phyloP scores from a whole-genome alignment of 1,140 invertebrate genomes.

The Drosophila parvula region DNA sequence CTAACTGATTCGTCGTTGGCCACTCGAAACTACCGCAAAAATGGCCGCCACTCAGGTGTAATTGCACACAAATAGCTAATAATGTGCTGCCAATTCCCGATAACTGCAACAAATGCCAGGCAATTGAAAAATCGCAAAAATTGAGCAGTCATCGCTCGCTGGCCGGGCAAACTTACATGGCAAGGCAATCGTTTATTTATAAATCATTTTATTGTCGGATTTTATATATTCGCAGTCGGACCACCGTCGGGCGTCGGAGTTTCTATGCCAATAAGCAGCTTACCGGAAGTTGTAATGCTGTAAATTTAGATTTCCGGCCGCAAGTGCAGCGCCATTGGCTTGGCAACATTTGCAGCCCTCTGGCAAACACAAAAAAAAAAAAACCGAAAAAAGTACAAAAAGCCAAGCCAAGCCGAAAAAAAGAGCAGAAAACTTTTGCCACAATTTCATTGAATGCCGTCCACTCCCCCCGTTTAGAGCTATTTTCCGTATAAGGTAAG shows the following conservation, averaged over 20 bases:
- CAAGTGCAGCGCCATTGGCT: conserved; percentile 66
- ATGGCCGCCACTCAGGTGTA: conserved; percentile 60
- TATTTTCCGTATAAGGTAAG: conserved; percentile 71
- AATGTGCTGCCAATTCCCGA: conserved; percentile 44
- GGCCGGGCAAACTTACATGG: conserved; percentile 35
- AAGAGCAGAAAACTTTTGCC: conserved; percentile 61
- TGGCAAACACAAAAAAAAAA: conserved; percentile 10
- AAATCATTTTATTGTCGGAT: conserved; percentile 82
- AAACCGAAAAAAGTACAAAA: neutral
- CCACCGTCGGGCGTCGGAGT: conserved; percentile 55
- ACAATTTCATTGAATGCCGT: conserved; percentile 70
- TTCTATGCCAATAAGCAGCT: conserved; percentile 82
- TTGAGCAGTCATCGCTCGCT: conserved; percentile 49
- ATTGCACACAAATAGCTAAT: conserved; percentile 67
- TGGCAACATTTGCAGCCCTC: conserved; percentile 57
- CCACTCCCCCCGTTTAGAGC: conserved; percentile 32
- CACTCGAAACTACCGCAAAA: conserved; percentile 60
- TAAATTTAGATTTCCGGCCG: conserved; percentile 82
- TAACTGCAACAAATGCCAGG: conserved; percentile 44
- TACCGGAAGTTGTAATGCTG: conserved; percentile 82
- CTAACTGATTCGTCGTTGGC: conserved; percentile 34
- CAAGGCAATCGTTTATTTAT: conserved; percentile 71
- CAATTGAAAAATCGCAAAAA: conserved; percentile 61
- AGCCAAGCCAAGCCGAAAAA: conserved; percentile 19
- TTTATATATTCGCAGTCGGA: conserved; percentile 64